These are phyloP conservation scores for Lepidurus packardi DNA, from an alignment of 1,140 invertebrate genomes.

Conservation along the genomic window DNA sequence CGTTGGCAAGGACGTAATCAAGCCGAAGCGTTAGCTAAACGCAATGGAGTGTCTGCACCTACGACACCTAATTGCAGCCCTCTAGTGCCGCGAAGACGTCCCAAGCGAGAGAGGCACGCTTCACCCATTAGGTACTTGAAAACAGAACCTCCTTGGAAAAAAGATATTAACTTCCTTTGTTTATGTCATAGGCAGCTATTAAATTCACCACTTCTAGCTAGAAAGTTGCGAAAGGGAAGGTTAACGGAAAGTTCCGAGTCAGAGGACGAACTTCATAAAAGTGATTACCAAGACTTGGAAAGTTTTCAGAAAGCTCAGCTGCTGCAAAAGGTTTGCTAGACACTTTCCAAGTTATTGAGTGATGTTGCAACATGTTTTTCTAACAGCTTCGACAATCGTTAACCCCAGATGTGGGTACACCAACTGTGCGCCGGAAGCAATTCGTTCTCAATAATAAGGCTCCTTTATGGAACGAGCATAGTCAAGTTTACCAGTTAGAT, in stretches of 20 bases:
- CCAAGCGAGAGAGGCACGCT: conserved; percentile 39
- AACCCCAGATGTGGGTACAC: conserved; percentile 31
- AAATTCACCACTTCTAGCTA: conserved; percentile 69
- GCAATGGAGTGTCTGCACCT: conserved; percentile 15
- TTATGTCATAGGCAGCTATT: conserved; percentile 56
- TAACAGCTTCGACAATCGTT: conserved; percentile 37
- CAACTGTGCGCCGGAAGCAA: conserved; percentile 55
- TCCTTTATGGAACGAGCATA: conserved; percentile 98
- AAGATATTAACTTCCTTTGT: not conserved
- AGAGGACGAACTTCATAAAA: conserved; percentile 61
- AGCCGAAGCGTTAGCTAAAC: conserved; percentile 23
- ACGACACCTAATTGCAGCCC: conserved; percentile 30
- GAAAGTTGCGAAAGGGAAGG: conserved; percentile 64
- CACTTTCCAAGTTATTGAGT: not conserved
- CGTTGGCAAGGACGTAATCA: conserved; percentile 21
- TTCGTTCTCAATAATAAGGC: conserved; percentile 98
- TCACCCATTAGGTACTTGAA: conserved; percentile 59
- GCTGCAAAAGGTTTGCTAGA: conserved; percentile 70
- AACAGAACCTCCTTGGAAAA: conserved; percentile 26
- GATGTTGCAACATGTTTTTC: not conserved
- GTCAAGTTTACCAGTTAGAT: conserved; percentile 97
- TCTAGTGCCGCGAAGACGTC: not conserved
- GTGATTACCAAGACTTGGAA: conserved; percentile 80
- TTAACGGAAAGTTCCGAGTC: conserved; percentile 80
- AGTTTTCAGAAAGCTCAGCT: conserved; percentile 91